Evolutionary conservation across 30 jellyfish, hydroid and myxozoan genomes (phyloP), one percentile per base, ranked within the genome.

Genomic region (Haliclystus octoradiatus): DNA sequence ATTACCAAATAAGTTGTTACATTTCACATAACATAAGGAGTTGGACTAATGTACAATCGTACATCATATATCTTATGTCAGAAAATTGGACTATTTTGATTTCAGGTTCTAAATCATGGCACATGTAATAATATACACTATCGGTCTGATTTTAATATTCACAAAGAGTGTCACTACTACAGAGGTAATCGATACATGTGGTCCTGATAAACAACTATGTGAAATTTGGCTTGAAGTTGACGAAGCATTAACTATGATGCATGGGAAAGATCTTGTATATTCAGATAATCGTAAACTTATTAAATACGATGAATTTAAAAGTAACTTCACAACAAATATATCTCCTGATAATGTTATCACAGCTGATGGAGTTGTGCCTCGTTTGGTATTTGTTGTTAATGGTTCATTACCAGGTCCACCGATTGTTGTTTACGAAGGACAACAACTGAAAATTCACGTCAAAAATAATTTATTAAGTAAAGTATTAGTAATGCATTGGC

Each of bases 341-440:
- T 40, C 57, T 5, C 57, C 88, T 26, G 72, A 65, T 31, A 73
- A 76, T 4, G 72, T 33, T 33, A 65, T 76, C 62, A 76, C 88
- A 26, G 74, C 88, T 1, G 88, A 76, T 51, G 88, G 88, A n/a
- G n/a, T n/a, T n/a, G 76, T 76, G 7, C 50, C 31, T 32, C 27
- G 88, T 9, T 52, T 63, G 14, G 29, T 76, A 25, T 52, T 64
- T 0, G 66, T 76, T 4, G 34, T 76, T 57, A 76, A 76, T 40
- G 88, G 71, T 50, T n/a, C 24, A 4, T 66, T 76, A 19, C 88
- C 88, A 19, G 88, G 88, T 12, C 79, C 88, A 9, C 49, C 79
- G 30, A 70, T 76, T 15, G 70, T 62, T 40, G 88, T 76, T 0
- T 62, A 28, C 73, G 88, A 76, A 76, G 79, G 79, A 66, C 23